phyloP scores from a whole-genome alignment of 1,140 invertebrate genomes.

The Brachystomella parvula region DNA sequence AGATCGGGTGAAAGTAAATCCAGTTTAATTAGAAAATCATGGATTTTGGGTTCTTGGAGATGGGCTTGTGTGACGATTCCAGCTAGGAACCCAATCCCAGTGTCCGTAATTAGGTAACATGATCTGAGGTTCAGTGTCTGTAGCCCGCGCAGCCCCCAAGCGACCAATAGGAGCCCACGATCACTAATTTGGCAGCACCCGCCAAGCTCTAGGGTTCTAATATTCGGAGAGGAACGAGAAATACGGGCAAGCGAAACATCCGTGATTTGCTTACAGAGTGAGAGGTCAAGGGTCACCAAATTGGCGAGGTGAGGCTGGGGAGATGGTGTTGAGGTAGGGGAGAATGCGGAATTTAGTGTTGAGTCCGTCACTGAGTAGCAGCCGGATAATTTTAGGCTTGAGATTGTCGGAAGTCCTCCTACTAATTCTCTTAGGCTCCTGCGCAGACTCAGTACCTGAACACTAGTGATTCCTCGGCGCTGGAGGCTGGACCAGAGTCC shows the following conservation, averaged over 20 bases:
- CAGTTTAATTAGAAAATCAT: conserved; percentile 19
- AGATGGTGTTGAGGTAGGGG: conserved; percentile 25
- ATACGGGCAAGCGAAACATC: conserved; percentile 60
- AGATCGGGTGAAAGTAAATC: conserved; percentile 14
- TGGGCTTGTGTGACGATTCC: conserved; percentile 55
- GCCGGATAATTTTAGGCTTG: conserved; percentile 79
- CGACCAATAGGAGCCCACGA: conserved; percentile 69
- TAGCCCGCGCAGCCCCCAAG: conserved; percentile 74
- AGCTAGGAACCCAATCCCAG: conserved; percentile 76
- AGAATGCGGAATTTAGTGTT: conserved; percentile 67
- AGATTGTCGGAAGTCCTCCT: conserved; percentile 69
- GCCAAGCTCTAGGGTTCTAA: conserved; percentile 77
- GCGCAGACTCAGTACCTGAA: conserved; percentile 79
- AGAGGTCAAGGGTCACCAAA: conserved; percentile 73
- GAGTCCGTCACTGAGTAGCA: conserved; percentile 84
- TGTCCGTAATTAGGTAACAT: conserved; percentile 83
- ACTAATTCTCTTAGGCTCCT: conserved; percentile 78
- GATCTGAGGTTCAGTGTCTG: conserved; percentile 76
- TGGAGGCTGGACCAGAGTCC: conserved; percentile 77
- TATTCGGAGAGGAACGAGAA: conserved; percentile 51
- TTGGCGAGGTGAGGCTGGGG: background rate
- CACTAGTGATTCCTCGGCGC: conserved; percentile 71
- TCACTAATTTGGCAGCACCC: conserved; percentile 83
- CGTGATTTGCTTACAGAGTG: conserved; percentile 88
- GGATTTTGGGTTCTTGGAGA: conserved; percentile 44